Evolutionary conservation across 2,113 vertebrate species (phyloP).

Genomic region (Alouatta palliata): DNA sequence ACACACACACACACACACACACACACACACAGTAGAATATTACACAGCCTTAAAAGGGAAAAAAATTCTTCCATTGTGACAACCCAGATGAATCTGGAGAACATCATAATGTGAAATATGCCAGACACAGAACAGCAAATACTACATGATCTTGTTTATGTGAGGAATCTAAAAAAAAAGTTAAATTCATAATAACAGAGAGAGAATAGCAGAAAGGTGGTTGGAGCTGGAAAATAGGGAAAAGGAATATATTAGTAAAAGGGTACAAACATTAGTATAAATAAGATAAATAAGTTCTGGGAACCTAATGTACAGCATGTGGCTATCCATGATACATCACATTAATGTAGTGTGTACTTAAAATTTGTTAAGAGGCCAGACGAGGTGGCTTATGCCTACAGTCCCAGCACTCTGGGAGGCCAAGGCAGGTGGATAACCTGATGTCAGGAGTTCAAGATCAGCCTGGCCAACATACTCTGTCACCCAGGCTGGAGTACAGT

Average conservation of each 20-base stretch:
- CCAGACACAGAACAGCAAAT: not conserved
- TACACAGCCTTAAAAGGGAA: not conserved
- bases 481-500: too few relatives aligned
- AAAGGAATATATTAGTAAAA: not conserved
- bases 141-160: not conserved
- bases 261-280: not conserved
- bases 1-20: not conserved
- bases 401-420: too few relatives aligned
- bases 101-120: not conserved
- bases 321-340: not conserved
- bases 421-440: too few relatives aligned
- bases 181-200: not conserved
- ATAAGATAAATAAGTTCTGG: not conserved
- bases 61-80: not conserved
- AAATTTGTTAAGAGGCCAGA: not conserved
- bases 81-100: not conserved
- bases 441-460: too few relatives aligned
- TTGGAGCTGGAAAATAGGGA: not conserved
- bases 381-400: fast-evolving
- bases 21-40: not conserved
- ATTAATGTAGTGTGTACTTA: not conserved
- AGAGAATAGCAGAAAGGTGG: not conserved
- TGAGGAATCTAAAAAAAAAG: not conserved
- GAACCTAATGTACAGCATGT: not conserved
- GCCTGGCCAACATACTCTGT: too few relatives aligned